These are phyloP conservation scores for Todus mexicanus DNA, from an alignment of 2,797 vertebrate species.

Conservation along the genomic window DNA sequence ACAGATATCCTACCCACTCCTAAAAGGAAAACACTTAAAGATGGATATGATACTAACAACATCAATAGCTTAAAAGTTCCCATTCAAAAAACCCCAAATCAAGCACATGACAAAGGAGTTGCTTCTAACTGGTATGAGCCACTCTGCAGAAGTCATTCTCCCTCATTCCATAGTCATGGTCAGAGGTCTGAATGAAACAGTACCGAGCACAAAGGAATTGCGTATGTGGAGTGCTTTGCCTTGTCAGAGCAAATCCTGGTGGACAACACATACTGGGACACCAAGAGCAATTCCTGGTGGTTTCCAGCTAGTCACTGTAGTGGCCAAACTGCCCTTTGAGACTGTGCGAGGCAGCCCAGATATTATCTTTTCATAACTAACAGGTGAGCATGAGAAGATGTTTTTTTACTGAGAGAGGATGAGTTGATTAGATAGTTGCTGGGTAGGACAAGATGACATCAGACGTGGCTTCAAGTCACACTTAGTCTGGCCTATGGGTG, in stretches of 20 bases:
- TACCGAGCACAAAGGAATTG: neutral
- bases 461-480: neutral
- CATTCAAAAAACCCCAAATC: neutral
- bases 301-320: neutral
- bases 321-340: neutral
- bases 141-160: neutral
- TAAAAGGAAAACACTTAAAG: neutral
- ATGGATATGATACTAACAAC: neutral
- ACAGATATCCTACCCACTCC: neutral
- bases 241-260: neutral
- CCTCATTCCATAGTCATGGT: neutral
- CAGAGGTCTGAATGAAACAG: neutral
- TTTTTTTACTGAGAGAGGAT: neutral
- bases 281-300: neutral
- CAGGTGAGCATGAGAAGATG: neutral
- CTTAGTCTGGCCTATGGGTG: neutral
- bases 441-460: neutral
- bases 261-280: neutral
- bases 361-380: neutral
- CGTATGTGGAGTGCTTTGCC: rapidly evolving
- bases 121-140: neutral
- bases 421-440: neutral
- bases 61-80: neutral
- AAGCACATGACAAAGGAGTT: neutral
- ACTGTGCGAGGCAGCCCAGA: neutral